Conservation (phyloP, 2,888 invertebrate species). For the Electrophaes corylata region DNA sequence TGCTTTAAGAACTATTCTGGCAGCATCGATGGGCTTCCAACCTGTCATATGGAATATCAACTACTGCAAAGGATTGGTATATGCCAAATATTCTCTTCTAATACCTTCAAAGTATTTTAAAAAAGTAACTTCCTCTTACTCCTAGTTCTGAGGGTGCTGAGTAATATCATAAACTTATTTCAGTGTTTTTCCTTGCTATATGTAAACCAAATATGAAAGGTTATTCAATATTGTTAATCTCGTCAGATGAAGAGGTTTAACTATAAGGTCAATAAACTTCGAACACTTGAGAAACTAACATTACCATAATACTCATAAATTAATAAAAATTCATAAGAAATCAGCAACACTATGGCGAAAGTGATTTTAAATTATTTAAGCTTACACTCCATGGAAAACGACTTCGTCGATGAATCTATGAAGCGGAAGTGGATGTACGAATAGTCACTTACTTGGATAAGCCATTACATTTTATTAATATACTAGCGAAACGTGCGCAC, state of each 20-base stretch:
- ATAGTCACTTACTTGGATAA: background rate
- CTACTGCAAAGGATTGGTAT: no score
- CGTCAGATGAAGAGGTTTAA: background rate
- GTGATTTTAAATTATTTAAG: slow-evolving; percentile 44
- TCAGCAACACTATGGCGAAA: slow-evolving; percentile 45
- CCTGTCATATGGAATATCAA: no score
- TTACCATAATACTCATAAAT: slow-evolving; percentile 10
- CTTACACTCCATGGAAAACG: slow-evolving; percentile 8
- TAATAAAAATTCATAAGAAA: slow-evolving; percentile 3
- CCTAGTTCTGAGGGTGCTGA: no score
- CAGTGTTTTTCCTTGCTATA: no score
- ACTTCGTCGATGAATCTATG: slow-evolving; percentile 2
- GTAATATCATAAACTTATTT: no score
- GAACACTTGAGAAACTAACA: slow-evolving; percentile 1
- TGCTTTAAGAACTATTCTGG: no score
- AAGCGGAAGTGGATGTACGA: slow-evolving; percentile 1
- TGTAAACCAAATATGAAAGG: no score
- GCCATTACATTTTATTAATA: background rate
- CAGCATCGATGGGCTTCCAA: no score
- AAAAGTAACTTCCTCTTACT: no score
- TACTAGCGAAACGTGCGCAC: no score
- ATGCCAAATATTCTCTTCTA: no score
- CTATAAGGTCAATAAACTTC: slow-evolving; percentile 1
- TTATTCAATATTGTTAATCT: slow-evolving; percentile 1
- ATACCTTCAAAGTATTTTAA: no score